These are phyloP conservation scores for Habropoda laboriosa DNA, from an alignment of 1,140 invertebrate species.

Conservation along the genomic window DNA sequence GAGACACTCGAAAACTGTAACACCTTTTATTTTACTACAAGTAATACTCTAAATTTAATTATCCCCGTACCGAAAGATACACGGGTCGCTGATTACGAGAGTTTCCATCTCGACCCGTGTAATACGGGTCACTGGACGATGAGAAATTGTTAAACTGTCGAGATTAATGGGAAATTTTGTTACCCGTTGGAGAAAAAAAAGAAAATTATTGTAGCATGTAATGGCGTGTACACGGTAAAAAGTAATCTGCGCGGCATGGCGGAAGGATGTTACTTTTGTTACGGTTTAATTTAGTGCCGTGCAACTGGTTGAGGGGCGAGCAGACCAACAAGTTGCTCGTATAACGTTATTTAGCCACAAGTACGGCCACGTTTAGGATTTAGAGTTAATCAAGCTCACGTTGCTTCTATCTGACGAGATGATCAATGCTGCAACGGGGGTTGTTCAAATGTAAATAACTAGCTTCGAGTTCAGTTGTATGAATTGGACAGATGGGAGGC, in stretches of 20 bases:
- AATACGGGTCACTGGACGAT: too few relatives aligned
- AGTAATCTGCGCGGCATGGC: not conserved
- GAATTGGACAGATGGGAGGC: too few relatives aligned
- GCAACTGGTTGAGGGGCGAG: not conserved
- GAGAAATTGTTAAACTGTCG: too few relatives aligned
- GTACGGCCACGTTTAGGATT: not conserved
- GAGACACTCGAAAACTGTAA: too few relatives aligned
- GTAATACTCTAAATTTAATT: too few relatives aligned
- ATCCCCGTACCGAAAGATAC: too few relatives aligned
- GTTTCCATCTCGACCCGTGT: too few relatives aligned
- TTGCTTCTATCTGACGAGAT: not conserved
- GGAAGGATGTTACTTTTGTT: not conserved
- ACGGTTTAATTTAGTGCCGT: constrained; percentile 4
- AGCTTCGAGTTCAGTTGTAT: not conserved
- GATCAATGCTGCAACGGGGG: not conserved
- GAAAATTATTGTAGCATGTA: not conserved
- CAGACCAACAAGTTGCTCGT: constrained; percentile 35
- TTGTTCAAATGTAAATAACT: not conserved
- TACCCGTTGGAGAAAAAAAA: not conserved
- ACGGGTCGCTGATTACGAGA: too few relatives aligned
- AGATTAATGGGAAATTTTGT: too few relatives aligned
- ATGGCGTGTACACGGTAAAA: too few relatives aligned
- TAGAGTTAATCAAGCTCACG: constrained; percentile 7
- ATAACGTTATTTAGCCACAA: constrained; percentile 22
- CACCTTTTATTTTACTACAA: too few relatives aligned